Evolutionary conservation across 2,888 invertebrate species (phyloP).

Genomic region (Flexamia atlantica): DNA sequence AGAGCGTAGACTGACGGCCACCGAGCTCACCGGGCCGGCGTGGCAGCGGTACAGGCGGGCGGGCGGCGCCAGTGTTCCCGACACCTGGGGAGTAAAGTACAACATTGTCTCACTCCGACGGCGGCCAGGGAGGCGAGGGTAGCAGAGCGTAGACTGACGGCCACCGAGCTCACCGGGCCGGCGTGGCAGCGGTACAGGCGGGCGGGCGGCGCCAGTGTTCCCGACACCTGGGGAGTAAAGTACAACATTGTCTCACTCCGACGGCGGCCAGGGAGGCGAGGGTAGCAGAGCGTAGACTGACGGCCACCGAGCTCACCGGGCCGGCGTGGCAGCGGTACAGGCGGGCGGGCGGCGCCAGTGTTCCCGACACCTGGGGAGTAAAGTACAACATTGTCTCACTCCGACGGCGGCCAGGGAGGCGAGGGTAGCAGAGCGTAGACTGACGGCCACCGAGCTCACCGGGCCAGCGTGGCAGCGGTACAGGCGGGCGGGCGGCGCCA

Average conservation of each 20-base stretch:
- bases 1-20: conserved; percentile 83
- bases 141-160: conserved; percentile 82
- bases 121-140: conserved; percentile 85
- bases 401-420: conserved; percentile 87
- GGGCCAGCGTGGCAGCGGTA: conserved; percentile 87
- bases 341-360: conserved; percentile 69
- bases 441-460: conserved; percentile 82
- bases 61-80: conserved; percentile 62
- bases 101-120: conserved; percentile 81
- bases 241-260: conserved; percentile 79
- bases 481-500: conserved; percentile 72
- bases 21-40: conserved; percentile 84
- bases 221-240: too few relatives aligned
- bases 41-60: conserved; percentile 82
- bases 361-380: conserved; percentile 74
- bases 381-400: too few relatives aligned
- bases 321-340: conserved; percentile 88
- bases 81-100: too few relatives aligned
- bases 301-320: conserved; percentile 81
- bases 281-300: conserved; percentile 83
- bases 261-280: conserved; percentile 86
- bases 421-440: conserved; percentile 84
- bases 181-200: conserved; percentile 85
- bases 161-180: conserved; percentile 84
- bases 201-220: conserved; percentile 61